Evolutionary conservation across 2,113 vertebrate species (phyloP).

Genomic region (Neomonachus schauinslandi): DNA sequence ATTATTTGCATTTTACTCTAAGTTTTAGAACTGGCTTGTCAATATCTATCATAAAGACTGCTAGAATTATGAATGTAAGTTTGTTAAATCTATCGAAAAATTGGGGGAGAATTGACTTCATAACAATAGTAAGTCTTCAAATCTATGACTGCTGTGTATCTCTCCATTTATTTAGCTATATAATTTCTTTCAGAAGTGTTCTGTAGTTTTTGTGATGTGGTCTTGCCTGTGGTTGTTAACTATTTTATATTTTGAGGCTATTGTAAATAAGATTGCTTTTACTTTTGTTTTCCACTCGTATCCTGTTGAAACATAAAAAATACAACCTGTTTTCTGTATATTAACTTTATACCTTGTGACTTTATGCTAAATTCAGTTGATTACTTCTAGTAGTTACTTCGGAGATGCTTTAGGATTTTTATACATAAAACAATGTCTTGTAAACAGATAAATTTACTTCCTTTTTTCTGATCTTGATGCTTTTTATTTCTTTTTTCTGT

Average conservation of each 20-base stretch:
- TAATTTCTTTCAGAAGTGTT: not conserved
- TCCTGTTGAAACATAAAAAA: not conserved
- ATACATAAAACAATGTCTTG: not conserved
- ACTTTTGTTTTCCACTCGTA: not conserved
- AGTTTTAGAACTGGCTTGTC: not conserved
- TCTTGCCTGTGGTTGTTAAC: not conserved
- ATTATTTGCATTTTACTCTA: conserved; percentile 3
- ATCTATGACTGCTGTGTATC: not conserved
- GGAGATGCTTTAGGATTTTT: not conserved
- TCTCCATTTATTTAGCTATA: not conserved
- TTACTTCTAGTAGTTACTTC: not conserved
- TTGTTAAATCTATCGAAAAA: not conserved
- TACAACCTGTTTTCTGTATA: not conserved
- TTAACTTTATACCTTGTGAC: not conserved
- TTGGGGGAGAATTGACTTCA: not conserved
- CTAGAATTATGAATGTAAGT: not conserved
- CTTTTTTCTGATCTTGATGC: not conserved
- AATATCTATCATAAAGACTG: not conserved
- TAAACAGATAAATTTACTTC: not conserved
- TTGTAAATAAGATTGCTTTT: not conserved
- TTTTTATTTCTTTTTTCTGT: not conserved
- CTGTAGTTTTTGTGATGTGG: not conserved
- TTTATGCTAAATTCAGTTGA: not conserved
- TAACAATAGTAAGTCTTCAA: not conserved
- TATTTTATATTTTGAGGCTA: not conserved